Percentiles rank a stretch among this genome's conserved stretches.
These are phyloP conservation scores for Phenacoccus solenopsis DNA, from an alignment of 1,140 invertebrate species.

Conservation along the genomic window DNA sequence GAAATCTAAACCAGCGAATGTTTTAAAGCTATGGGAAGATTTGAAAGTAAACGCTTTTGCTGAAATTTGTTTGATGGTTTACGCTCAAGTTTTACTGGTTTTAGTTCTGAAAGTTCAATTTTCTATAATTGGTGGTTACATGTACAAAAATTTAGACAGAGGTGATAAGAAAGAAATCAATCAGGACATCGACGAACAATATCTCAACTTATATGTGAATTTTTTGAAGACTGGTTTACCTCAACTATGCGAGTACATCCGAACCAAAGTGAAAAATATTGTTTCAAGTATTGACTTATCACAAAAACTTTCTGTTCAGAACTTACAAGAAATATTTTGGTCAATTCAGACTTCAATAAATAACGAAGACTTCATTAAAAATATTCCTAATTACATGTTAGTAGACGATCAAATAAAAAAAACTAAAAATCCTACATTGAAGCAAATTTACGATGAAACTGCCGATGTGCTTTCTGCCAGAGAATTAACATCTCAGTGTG, in stretches of 20 bases:
- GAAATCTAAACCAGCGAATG: not conserved
- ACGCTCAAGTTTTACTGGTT: not conserved
- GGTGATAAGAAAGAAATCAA: not conserved
- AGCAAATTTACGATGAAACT: constrained; percentile 4
- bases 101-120: constrained; percentile 7
- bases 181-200: not conserved
- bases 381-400: not conserved
- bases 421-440: not conserved
- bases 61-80: not conserved
- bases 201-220: not conserved
- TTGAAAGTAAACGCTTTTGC: not conserved
- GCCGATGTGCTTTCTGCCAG: not conserved
- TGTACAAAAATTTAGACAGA: not conserved
- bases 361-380: not conserved
- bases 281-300: not conserved
- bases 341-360: not conserved
- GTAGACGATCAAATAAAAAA: not conserved
- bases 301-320: not conserved
- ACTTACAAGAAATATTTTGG: constrained; percentile 10
- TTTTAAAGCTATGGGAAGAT: not conserved
- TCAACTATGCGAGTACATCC: not conserved
- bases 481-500: not conserved
- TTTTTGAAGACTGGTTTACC: not conserved
- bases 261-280: not conserved
- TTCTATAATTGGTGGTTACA: not conserved